Conservation (phyloP, 2,888 invertebrate species). For the Ormyrus rosae region DNA sequence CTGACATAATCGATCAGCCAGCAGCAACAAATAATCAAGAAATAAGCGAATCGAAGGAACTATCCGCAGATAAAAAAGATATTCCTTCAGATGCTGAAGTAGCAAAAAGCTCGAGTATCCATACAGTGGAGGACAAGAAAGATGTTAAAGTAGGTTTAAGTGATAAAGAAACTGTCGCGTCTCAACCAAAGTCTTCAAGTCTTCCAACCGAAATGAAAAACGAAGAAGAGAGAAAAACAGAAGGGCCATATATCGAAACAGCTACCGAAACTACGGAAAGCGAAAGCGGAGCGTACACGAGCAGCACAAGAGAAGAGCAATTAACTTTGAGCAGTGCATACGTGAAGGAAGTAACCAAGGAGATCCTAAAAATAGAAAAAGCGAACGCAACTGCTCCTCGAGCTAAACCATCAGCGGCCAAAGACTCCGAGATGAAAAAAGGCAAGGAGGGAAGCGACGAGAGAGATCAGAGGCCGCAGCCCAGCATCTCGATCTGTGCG, state of each 20-base stretch:
- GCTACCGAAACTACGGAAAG: not conserved
- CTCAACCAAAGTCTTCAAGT: slow-evolving; percentile 22
- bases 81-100: too few relatives aligned
- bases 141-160: not conserved
- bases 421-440: slow-evolving; percentile 3
- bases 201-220: slow-evolving; percentile 32
- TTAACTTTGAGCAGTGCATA: not conserved
- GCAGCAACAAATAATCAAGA: not conserved
- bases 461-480: slow-evolving; percentile 4
- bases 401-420: slow-evolving; percentile 7
- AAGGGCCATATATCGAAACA: not conserved
- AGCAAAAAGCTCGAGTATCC: not conserved
- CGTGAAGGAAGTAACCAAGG: slow-evolving; percentile 12
- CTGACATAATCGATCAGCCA: not conserved
- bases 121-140: not conserved
- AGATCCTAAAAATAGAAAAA: slow-evolving; percentile 28
- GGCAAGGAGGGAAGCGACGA: not conserved
- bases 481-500: not conserved
- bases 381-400: not conserved
- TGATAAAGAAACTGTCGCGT: too few relatives aligned
- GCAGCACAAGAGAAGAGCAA: not conserved
- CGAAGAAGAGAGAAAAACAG: slow-evolving; percentile 3
- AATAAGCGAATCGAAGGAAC: not conserved
- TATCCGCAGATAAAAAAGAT: not conserved
- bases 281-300: not conserved